phyloP scores from a whole-genome alignment of 2,797 vertebrate species.

The Melanotaenia nigrans region DNA sequence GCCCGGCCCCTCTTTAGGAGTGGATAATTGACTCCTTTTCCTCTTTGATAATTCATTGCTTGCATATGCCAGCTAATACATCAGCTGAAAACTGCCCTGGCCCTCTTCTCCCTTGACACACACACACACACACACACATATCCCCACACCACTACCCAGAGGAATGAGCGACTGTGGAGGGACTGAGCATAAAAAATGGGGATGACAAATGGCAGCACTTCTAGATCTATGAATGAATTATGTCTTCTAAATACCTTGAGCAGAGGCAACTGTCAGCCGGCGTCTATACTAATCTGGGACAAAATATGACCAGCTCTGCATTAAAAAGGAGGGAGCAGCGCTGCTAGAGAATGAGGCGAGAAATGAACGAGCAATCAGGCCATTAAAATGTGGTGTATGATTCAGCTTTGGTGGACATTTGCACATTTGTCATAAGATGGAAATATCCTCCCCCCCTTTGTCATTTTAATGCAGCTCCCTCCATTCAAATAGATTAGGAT shows the following conservation, averaged over 20 bases:
- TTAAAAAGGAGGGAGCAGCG: constrained; percentile 81
- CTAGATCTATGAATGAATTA: constrained; percentile 97
- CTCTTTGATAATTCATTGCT: constrained; percentile 95
- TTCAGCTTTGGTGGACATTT: constrained; percentile 84
- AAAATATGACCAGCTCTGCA: constrained; percentile 92
- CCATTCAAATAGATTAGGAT: constrained; percentile 81
- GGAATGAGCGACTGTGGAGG: constrained; percentile 74
- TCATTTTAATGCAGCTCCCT: constrained; percentile 71
- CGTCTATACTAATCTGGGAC: constrained; percentile 95
- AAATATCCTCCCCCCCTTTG: constrained; percentile 61
- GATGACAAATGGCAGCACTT: constrained; percentile 96
- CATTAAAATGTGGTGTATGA: constrained; percentile 87
- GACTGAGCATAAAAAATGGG: constrained; percentile 74
- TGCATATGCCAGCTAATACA: constrained; percentile 96
- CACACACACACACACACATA: constrained; percentile 49
- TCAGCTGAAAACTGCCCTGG: constrained; percentile 87
- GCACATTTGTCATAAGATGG: constrained; percentile 87
- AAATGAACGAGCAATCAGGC: constrained; percentile 94
- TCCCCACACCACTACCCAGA: constrained; percentile 65
- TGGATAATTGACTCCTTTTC: constrained; percentile 99
- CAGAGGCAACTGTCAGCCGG: constrained; percentile 90
- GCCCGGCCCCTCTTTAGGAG: constrained; percentile 86
- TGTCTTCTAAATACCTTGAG: constrained; percentile 96
- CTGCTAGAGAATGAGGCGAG: constrained; percentile 81
- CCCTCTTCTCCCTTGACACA: constrained; percentile 74